A percentile compares a stretch with the other conserved stretches of the same genome.
phyloP scores from a whole-genome alignment of 2,113 vertebrate species.

The Cricetomys ansorgei region DNA sequence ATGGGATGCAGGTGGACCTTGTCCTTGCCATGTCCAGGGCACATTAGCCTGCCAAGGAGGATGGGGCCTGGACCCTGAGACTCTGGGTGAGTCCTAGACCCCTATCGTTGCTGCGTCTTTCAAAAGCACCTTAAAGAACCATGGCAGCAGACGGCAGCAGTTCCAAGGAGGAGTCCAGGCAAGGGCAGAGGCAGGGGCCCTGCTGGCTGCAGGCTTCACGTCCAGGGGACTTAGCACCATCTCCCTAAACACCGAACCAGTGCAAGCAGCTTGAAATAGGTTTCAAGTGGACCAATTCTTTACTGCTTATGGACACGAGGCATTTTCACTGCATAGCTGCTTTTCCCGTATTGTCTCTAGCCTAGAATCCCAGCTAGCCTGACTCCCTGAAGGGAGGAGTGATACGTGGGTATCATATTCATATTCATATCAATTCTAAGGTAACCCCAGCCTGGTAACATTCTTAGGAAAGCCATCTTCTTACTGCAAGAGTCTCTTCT shows the following conservation, averaged over 20 bases:
- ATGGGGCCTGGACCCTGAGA: conserved; percentile 49
- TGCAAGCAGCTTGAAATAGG: neutral
- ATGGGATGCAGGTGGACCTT: neutral
- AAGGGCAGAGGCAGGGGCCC: neutral
- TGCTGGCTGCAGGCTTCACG: neutral
- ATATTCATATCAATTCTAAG: no score
- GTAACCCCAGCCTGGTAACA: neutral
- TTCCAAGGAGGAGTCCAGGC: conserved; percentile 43
- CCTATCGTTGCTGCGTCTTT: neutral
- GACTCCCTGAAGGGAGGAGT: neutral
- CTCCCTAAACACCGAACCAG: neutral
- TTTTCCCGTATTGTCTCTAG: neutral
- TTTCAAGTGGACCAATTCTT: conserved; percentile 20
- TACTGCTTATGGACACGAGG: neutral
- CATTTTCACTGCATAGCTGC: neutral
- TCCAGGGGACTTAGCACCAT: neutral
- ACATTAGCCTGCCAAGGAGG: neutral
- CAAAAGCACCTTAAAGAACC: conserved; percentile 65
- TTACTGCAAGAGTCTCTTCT: neutral
- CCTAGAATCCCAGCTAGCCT: neutral
- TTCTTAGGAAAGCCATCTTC: neutral
- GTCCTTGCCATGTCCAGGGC: neutral
- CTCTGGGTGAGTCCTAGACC: conserved; percentile 51
- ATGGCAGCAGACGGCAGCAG: conserved; percentile 15
- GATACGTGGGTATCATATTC: neutral